Evolutionary conservation across 2,888 invertebrate genomes (phyloP), one percentile per base, ranked within the genome.

Genomic region (Sisyra terminalis): DNA sequence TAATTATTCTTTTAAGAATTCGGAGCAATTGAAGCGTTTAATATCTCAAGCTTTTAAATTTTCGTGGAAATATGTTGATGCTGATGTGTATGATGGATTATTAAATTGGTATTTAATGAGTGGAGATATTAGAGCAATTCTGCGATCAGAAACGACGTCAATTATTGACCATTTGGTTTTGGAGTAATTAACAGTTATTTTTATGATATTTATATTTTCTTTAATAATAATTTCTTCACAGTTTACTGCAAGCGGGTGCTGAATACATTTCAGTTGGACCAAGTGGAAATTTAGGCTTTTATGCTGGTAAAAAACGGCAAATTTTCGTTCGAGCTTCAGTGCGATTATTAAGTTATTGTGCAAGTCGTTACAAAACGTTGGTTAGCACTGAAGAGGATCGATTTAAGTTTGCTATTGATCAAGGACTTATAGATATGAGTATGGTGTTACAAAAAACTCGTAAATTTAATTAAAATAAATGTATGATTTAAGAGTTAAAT

Each of bases 71-170:
- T 55, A 72, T 31, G 61, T 81, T 3, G 78, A 78, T 45, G 68
- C 73, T 10, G 55, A 59, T 15, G 66, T 70, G 29, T 73, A 76
- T 51, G 76, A 80, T 53, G 69, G 73, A 44, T 68, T 80, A 29
- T 66, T 79, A 50, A 78, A 78, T 55, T 83, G 83, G 82, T 77
- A 79, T 50, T 70, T 82, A 7, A 74, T 75, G 67, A 75, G 75
- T 46, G 75, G 76, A 51, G 80, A 84, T 59, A 74, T 81, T 0
- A 63, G 69, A 41, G 78, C 80, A 45, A 68, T 82, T 29, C 62
- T 83, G 15, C 64, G 63, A 50, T 54, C 61, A 24, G 67, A 68
- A 46, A 18, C 10, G n/a, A 6, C 17, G 11, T 18, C 13, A 29
- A 4, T 30, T 17, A 64, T 74, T 39, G 76, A 78, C 53, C 61